These are phyloP conservation scores for Nothocercus julius DNA, from an alignment of 2,113 vertebrate genomes.

Conservation along the genomic window DNA sequence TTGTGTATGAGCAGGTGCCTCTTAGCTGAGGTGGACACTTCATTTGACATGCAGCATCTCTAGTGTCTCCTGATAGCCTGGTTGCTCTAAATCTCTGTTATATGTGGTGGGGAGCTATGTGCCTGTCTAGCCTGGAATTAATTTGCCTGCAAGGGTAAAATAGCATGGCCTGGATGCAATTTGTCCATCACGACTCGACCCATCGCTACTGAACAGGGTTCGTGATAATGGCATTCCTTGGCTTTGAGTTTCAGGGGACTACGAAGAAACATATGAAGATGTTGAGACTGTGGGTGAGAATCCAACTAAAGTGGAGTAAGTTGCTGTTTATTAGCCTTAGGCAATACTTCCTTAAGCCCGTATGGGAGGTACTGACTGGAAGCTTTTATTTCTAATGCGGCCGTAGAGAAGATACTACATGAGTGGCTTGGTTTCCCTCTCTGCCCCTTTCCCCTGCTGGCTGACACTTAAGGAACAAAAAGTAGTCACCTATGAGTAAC, in stretches of 20 bases:
- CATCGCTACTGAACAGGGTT: neutral
- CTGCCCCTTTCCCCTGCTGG: neutral
- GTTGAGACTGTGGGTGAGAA: slow-evolving; percentile 59
- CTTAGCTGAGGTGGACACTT: neutral
- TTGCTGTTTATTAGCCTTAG: neutral
- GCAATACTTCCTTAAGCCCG: neutral
- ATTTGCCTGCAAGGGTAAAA: neutral
- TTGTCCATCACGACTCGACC: slow-evolving; percentile 28
- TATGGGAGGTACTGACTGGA: neutral
- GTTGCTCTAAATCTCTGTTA: neutral
- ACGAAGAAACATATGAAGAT: slow-evolving; percentile 85
- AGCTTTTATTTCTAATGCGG: neutral
- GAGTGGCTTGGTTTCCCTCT: neutral
- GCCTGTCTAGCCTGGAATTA: neutral
- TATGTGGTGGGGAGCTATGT: neutral
- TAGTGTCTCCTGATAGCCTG: neutral
- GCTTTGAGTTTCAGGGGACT: slow-evolving; percentile 81
- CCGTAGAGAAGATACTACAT: neutral
- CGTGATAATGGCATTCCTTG: neutral
- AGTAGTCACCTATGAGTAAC: neutral
- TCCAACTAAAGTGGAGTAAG: slow-evolving; percentile 67
- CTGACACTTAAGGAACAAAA: neutral
- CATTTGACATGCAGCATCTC: neutral
- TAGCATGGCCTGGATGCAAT: neutral
- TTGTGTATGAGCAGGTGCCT: neutral